A percentile compares a stretch with the other conserved stretches of the same genome.
phyloP scores from a whole-genome alignment of 2,113 vertebrate species.

The Malurus elegans region DNA sequence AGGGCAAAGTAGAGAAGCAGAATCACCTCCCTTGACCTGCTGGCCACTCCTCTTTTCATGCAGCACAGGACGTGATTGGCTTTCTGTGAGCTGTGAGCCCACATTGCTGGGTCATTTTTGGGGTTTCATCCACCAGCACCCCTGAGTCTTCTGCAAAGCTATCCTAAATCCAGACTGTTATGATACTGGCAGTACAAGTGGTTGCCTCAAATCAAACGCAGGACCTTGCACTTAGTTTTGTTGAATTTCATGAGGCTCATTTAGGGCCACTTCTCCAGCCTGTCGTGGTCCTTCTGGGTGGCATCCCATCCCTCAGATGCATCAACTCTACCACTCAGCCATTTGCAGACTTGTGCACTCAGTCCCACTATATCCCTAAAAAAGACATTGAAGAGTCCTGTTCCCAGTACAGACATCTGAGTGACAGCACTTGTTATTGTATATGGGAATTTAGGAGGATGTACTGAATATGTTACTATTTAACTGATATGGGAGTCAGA shows the following conservation, averaged over 20 bases:
- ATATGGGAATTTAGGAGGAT: background rate
- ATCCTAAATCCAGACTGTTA: background rate
- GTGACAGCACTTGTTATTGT: background rate
- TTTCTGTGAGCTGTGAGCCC: background rate
- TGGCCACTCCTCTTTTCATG: background rate
- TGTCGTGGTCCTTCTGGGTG: background rate
- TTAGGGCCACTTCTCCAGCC: background rate
- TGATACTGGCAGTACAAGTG: background rate
- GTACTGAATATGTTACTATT: background rate
- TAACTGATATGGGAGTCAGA: background rate
- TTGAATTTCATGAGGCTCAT: background rate
- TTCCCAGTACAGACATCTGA: background rate
- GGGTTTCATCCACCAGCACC: background rate
- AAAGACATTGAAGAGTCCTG: background rate
- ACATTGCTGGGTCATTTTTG: background rate
- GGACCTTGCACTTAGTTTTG: background rate
- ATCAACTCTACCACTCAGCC: background rate
- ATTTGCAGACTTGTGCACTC: background rate
- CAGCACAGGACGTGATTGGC: fast-evolving
- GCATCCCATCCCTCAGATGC: background rate
- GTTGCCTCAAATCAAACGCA: background rate
- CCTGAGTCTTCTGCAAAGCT: background rate
- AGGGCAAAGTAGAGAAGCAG: fast-evolving
- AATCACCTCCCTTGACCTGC: background rate
- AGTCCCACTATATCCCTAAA: background rate